Base-by-base conservation (phyloP, 2,113 vertebrate species). In the Cebidichthys violaceus region DNA sequence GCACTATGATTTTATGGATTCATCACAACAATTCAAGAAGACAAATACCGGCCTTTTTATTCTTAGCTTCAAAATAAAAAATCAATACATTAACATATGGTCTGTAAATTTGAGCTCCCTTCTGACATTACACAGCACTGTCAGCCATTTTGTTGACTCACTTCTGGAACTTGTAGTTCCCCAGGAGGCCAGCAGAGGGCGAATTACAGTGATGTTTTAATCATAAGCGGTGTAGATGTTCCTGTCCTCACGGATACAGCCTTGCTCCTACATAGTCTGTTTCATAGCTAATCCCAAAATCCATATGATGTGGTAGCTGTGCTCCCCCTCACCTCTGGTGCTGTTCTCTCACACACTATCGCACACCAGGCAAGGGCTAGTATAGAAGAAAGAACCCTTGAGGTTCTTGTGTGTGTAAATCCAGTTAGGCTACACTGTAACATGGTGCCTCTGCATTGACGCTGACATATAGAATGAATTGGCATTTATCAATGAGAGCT, bases 71-170 rank as follows among this genome's bases (percentile, higher is more conserved):
- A 29, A 27, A 55, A 13, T 4, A n/a, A 43, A 27, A 11, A 22
- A 62, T 35, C 6, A 15, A 15, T 59, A 29, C 9, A 39, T 45
- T 6, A 47, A 4, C n/a, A 80, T 7, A 6, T 41, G 15, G 9
- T 70, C 7, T 9, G 1, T 20, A 24, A 22, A 18, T 68, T 55
- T 66, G 39, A 41, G 17, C n/a, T 72, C 24, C 65, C 55, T 2
- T 62, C 70, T 78, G 77, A 76, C 69, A 83, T 64, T 24, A 54
- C 41, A 61, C 52, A 59, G 22, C 9, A 24, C 70, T 61, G 75
- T 88, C 95, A 93, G 95, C 95, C 95, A 96, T 96, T 95, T 96
- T 96, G 93, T 94, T 70, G 74, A 77, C 39, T 85, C 65, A 67
- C 41, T 84, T n/a, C 24, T 77, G 13, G 31, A 86, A 86, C 29